Evolutionary conservation across 2,888 invertebrate genomes (phyloP), one percentile per base, ranked within the genome.

Genomic region (Eupeodes latifasciatus): DNA sequence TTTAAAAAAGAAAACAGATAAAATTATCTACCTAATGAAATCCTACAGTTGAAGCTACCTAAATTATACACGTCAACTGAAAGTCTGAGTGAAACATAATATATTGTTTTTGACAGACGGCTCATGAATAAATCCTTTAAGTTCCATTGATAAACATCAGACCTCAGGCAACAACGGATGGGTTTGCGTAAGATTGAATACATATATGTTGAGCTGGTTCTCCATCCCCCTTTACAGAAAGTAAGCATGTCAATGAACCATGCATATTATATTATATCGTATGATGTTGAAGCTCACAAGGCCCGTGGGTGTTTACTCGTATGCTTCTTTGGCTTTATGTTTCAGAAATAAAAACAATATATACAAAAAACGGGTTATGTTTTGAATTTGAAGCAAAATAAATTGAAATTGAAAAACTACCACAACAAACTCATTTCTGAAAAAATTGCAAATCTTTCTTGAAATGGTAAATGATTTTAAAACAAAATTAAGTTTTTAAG

Each of bases 91-190:
- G 16, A 11, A n/a, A 11, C 10, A 61, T 16, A 40, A 36, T 36
- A 40, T 61, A 61, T n/a, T 61, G 61, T n/a, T 61, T 61, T 40
- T 61, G 61, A 61, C 61, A 61, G 40, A 61, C 36, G 61, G 61
- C 40, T 61, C 16, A 40, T 61, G 61, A 61, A 61, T 40, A 40
- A 61, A 40, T 40, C 40, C 61, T 61, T 61, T 61, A n/a, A 61
- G n/a, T 61, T 61, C n/a, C 36, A n/a, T 36, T 61, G 36, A 61
- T 61, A 36, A 61, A 61, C 61, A 61, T 61, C 36, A 61, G 61
- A n/a, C 61, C 61, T 61, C 14, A 40, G 61, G 61, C 61, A 61
- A 4, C 61, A 61, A 4, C 9, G n/a, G 14, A 59, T 49, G 49
- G 49, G 34, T 59, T 59, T 34, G 4, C 14, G 6, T 27, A 27